Evolutionary conservation across 2,797 vertebrate genomes (phyloP).

Genomic region (Bradypodion pumilum): DNA sequence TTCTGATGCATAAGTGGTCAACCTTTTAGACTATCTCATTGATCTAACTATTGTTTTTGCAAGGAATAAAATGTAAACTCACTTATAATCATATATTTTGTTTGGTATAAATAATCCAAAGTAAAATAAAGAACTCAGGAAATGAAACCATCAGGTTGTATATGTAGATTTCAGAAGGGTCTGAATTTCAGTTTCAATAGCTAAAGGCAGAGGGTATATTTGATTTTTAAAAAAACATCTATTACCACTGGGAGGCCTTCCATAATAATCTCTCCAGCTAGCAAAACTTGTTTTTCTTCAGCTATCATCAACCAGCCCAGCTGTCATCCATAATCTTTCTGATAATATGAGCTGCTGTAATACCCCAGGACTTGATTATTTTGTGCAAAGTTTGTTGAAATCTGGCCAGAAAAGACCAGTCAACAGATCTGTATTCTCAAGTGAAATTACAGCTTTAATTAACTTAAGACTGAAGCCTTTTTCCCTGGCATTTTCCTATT

Average conservation of each 20-base stretch:
- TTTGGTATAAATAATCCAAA: constrained; percentile 23
- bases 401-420: constrained; percentile 15
- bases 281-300: constrained; percentile 38
- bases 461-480: constrained; percentile 30
- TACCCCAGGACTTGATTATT: constrained; percentile 25
- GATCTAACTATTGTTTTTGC: background rate
- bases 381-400: constrained; percentile 38
- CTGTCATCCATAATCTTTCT: constrained; percentile 44
- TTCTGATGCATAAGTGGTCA: background rate
- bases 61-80: background rate
- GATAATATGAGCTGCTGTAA: constrained; percentile 31
- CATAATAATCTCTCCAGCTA: constrained; percentile 48
- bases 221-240: constrained; percentile 36
- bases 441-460: constrained; percentile 49
- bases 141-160: constrained; percentile 7
- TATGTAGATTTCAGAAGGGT: constrained; percentile 38
- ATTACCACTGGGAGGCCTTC: constrained; percentile 23
- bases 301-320: constrained; percentile 13
- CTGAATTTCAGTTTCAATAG: constrained; percentile 16
- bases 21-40: background rate
- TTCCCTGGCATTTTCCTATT: constrained; percentile 28
- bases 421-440: constrained; percentile 23
- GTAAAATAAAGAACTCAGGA: background rate
- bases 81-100: background rate
- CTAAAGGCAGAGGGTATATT: constrained; percentile 40